phyloP scores from a whole-genome alignment of 2,888 invertebrate genomes.

The Didymodactylos carnosus region DNA sequence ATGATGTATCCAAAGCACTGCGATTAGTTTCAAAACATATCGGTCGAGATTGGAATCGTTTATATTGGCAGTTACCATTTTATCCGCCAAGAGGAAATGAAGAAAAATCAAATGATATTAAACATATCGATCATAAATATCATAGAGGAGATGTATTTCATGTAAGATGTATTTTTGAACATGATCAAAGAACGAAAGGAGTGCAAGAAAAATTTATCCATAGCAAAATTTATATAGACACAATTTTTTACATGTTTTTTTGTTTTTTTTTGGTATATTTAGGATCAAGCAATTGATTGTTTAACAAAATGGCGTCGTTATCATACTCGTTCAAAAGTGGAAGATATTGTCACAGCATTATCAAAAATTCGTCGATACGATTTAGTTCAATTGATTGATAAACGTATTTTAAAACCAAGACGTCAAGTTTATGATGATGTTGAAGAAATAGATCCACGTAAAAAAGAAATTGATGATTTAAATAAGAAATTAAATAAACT shows the following conservation, averaged over 20 bases:
- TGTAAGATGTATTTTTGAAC: background rate
- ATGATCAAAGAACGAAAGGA: too few species aligned
- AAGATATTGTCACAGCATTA: background rate
- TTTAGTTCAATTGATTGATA: background rate
- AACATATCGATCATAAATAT: background rate
- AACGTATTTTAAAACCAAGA: background rate
- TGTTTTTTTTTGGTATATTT: background rate
- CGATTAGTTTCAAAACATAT: background rate
- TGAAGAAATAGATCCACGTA: constrained; percentile 1
- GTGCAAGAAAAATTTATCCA: too few species aligned
- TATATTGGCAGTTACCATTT: constrained; percentile 5
- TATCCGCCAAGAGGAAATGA: constrained; percentile 2
- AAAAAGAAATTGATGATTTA: constrained; percentile 3
- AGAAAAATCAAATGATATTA: constrained; percentile 1
- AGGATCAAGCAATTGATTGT: background rate
- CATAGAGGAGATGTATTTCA: background rate
- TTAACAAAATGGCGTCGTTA: constrained; percentile 6
- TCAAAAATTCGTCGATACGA: background rate
- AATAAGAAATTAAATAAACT: constrained; percentile 4
- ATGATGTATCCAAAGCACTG: background rate
- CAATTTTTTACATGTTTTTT: background rate
- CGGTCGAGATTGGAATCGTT: background rate
- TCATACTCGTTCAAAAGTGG: background rate
- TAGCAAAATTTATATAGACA: too few species aligned
- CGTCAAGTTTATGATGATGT: background rate